Evolutionary conservation across 2,888 invertebrate species (phyloP), one percentile per base, ranked within the genome.

Genomic region (Mythimna vitellina): DNA sequence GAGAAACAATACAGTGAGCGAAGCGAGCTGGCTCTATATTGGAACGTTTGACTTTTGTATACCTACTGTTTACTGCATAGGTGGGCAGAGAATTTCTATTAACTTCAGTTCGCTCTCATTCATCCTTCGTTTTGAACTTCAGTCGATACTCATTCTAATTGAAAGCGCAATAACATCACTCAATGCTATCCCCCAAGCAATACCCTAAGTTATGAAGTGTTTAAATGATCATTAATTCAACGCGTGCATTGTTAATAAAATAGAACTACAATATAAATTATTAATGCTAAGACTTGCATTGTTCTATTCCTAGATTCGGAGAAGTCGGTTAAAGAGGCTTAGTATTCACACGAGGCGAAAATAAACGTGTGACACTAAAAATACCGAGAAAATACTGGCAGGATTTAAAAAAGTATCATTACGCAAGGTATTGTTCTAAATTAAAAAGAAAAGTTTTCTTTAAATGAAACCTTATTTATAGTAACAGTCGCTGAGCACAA

Each of bases 381-480:
- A 69, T 57, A 42, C 22, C 29, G 42, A 68, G 32, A 56, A n/a
- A 35, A 65, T 32, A 1, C 25, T 17, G 51, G 35, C 20, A 20
- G 35, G 10, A 17, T 49, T 38, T 9, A 35, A 32, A 68, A 64
- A 49, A 54, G 12, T 20, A 51, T 56, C 9, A 68, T 61, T 57
- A 70, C 56, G 49, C 17, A n/a, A 56, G 35, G 51, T 60, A 65
- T 75, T 79, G 57, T 79, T 85, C 76, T 73, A 77, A 83, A 84
- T 84, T 76, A 81, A 84, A 85, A 77, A 32, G 65, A 76, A 75
- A 74, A 69, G 60, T 68, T 76, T 78, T 76, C 67, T 80, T 80
- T 76, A 72, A 83, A 82, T 83, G 77, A 80, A 83, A 76, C 70
- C 74, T 80, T 85, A 80, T 84, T 84, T 86, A 85, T 70, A 78